Base-by-base conservation (phyloP, 1,140 invertebrate genomes). In the Camponotus pennsylvanicus region DNA sequence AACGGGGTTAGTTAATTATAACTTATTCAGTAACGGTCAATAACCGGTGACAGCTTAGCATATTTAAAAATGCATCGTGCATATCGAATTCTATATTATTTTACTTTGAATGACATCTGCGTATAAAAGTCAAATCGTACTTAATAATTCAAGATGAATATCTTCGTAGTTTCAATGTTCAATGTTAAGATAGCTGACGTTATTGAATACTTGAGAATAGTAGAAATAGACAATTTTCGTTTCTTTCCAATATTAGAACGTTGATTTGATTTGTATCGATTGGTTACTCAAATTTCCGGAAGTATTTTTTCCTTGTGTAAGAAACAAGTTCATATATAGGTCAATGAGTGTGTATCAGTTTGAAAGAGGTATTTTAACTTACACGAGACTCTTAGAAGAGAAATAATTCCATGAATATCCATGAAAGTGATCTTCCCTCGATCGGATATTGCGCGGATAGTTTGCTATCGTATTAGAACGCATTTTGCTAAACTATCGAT, bases 401-500 rank as follows among this genome's bases (percentile, higher is more conserved):
- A n/a, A 75, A 61, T 73, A 75, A 75, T 69, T 59, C 55, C 13
- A 83, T 75, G 69, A 83, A 75, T 83, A 73, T 75, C 79, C 79
- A 73, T 73, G 69, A 73, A 73, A 83, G 55, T 75, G 55, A 75
- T 75, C 79, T 73, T 63, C 55, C n/a, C 49, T 18, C 69, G 79
- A 80, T 70, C 49, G 78, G 49, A 75, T 83, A 83, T 83, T 75
- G 40, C 79, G 55, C 40, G 69, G 69, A 83, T 83, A 83, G 79
- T 83, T 83, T 61, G 79, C 69, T 40, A 37, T 75, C 79, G 40
- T 83, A 49, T 83, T 83, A 83, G 69, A 63, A 49, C 67, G 69
- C 69, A 83, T 83, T 83, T 83, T 73, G 79, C 79, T 75, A 83
- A 83, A 75, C 79, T 83, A 83, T 73, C 79, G 79, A 80, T 80